Conservation (phyloP, 2,888 invertebrate species). For the Eledona agricola region DNA sequence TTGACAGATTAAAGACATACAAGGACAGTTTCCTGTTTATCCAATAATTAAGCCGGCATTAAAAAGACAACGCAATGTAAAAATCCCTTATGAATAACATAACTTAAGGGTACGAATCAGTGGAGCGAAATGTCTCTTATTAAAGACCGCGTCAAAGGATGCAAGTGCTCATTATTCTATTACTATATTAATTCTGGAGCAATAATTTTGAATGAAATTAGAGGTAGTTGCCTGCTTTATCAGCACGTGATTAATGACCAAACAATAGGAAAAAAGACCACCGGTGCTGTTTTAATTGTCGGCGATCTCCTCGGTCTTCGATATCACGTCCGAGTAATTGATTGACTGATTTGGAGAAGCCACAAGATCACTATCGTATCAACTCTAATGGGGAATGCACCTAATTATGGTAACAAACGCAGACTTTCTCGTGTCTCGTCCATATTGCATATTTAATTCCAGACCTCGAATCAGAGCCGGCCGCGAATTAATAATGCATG, state of each 20-base stretch:
- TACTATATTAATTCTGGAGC: conserved; percentile 11
- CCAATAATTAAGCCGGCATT: conserved; percentile 27
- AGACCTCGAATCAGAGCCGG: conserved; percentile 22
- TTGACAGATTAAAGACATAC: conserved; percentile 25
- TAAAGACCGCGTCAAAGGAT: conserved; percentile 9
- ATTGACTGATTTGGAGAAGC: conserved; percentile 27
- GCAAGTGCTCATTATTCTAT: conserved; percentile 18
- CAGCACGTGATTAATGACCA: conserved; percentile 17
- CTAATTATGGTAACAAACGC: conserved; percentile 25
- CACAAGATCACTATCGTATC: conserved; percentile 16
- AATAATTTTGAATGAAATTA: conserved; percentile 15
- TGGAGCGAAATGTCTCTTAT: conserved; percentile 29
- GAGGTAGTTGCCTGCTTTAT: conserved; percentile 13
- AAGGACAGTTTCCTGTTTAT: conserved; percentile 31
- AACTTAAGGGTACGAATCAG: conserved; percentile 27
- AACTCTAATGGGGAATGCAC: conserved; percentile 18
- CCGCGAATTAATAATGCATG: conserved; percentile 31
- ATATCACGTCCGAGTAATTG: conserved; percentile 26
- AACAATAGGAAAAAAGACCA: conserved; percentile 21
- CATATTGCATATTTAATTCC: conserved; percentile 29
- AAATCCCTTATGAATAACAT: conserved; percentile 23
- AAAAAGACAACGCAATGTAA: conserved; percentile 22
- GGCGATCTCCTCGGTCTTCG: conserved; percentile 7
- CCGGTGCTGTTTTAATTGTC: conserved; percentile 22
- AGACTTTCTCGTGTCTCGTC: conserved; percentile 11